These are phyloP conservation scores for Cheiracanthium punctorium DNA, from an alignment of 2,888 invertebrate species.

Conservation along the genomic window DNA sequence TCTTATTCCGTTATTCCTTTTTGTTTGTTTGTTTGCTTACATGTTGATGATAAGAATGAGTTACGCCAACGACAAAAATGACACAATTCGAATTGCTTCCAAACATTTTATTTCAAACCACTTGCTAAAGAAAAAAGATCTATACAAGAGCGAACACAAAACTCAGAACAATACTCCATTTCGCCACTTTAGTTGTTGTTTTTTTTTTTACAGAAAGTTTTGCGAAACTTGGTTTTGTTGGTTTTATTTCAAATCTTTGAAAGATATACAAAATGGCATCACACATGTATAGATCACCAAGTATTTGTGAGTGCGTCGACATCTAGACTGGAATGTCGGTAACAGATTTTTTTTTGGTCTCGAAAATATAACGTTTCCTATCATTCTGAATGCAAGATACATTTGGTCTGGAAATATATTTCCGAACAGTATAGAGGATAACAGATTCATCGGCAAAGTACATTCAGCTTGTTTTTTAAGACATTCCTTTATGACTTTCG, in stretches of 20 bases:
- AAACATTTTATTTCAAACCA: constrained; percentile 69
- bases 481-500: no score
- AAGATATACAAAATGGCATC: constrained; percentile 60
- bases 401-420: no score
- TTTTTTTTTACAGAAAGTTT: constrained; percentile 36
- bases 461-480: no score
- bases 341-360: no score
- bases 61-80: background rate
- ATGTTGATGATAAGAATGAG: no score
- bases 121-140: constrained; percentile 67
- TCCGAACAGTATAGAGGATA: no score
- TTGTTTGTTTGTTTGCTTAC: no score
- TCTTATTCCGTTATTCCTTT: no score
- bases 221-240: constrained; percentile 21
- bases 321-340: background rate
- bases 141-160: constrained; percentile 63
- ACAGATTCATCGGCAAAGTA: no score
- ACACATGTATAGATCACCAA: constrained; percentile 50
- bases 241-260: constrained; percentile 21
- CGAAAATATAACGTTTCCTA: no score
- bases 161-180: constrained; percentile 49
- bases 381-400: no score
- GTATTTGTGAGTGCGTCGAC: constrained; percentile 34
- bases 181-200: constrained; percentile 39
- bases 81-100: constrained; percentile 37